These are phyloP conservation scores for Blastobasis adustella DNA, from an alignment of 2,888 invertebrate species.

Conservation along the genomic window DNA sequence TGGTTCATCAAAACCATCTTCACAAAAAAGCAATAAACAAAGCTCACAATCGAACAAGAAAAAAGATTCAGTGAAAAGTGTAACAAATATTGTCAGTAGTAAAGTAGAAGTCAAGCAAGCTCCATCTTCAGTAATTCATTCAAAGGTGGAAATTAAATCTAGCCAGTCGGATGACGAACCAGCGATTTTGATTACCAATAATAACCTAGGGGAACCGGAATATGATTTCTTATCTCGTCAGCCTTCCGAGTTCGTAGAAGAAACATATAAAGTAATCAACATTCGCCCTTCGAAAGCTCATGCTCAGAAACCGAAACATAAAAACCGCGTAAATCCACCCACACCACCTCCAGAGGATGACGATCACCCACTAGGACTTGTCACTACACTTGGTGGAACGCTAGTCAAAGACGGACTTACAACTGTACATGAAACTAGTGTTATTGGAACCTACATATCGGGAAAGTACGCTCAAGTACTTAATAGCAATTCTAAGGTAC, in stretches of 20 bases:
- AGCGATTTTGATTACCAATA: constrained; percentile 77
- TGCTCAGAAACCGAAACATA: constrained; percentile 63
- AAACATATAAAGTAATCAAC: constrained; percentile 89
- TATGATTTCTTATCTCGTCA: constrained; percentile 90
- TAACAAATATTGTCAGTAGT: constrained; percentile 56
- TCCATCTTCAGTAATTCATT: constrained; percentile 39
- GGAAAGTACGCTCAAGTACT: constrained; percentile 92
- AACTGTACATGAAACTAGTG: constrained; percentile 90
- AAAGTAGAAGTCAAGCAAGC: constrained; percentile 69
- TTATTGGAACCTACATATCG: constrained; percentile 91
- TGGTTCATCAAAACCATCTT: constrained; percentile 37
- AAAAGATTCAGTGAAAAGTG: constrained; percentile 46
- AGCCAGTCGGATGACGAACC: constrained; percentile 68
- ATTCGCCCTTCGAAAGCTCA: constrained; percentile 79
- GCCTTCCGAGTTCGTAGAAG: constrained; percentile 88
- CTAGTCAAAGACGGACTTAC: constrained; percentile 88
- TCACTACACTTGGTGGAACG: constrained; percentile 89
- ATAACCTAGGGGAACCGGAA: constrained; percentile 86
- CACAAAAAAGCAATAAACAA: constrained; percentile 44
- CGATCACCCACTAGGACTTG: constrained; percentile 84
- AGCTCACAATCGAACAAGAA: constrained; percentile 33
- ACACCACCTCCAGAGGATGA: constrained; percentile 71
- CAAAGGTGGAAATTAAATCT: constrained; percentile 72
- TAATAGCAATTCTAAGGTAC: constrained; percentile 85
- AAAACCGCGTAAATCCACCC: constrained; percentile 54